Evolutionary conservation across 35 echinoderm and acorn worm genomes (phyloP).

Genomic region (Hemicentrotus pulcherrimus): DNA sequence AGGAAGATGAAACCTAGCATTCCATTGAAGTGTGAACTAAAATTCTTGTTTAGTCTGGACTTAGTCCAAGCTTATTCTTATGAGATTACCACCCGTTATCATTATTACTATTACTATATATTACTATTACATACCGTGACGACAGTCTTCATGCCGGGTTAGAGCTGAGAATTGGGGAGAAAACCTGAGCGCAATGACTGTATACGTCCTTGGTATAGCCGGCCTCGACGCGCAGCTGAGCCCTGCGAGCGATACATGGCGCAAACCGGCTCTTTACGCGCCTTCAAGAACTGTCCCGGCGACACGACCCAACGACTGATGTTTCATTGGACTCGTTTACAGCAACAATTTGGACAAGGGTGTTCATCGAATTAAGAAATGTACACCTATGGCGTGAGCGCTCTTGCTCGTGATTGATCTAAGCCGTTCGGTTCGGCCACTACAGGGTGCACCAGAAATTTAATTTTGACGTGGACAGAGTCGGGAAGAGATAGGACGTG

Average conservation of each 20-base stretch:
- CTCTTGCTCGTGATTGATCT: constrained; percentile 6
- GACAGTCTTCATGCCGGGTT: too few relatives aligned
- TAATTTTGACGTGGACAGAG: neutral
- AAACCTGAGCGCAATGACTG: neutral
- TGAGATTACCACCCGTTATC: too few relatives aligned
- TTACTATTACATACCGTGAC: too few relatives aligned
- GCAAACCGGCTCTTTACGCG: neutral
- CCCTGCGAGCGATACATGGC: neutral
- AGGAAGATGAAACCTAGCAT: too few relatives aligned
- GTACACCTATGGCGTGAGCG: constrained; percentile 15
- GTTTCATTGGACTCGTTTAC: constrained; percentile 38
- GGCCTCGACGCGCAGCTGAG: constrained; percentile 37
- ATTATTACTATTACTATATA: too few relatives aligned
- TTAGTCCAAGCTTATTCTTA: too few relatives aligned
- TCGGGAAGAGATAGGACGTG: neutral
- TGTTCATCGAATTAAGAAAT: constrained; percentile 41
- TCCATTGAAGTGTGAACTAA: too few relatives aligned
- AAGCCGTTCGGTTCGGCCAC: neutral
- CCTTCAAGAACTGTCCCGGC: neutral
- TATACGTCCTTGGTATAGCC: neutral
- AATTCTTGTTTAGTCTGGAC: too few relatives aligned
- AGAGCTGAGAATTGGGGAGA: too few relatives aligned
- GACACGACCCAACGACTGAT: neutral
- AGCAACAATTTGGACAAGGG: constrained; percentile 50
- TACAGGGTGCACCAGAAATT: neutral